Evolutionary conservation across 2,797 vertebrate species (phyloP), one percentile per base, ranked within the genome.

Genomic region (Platyrinchus mystaceus): DNA sequence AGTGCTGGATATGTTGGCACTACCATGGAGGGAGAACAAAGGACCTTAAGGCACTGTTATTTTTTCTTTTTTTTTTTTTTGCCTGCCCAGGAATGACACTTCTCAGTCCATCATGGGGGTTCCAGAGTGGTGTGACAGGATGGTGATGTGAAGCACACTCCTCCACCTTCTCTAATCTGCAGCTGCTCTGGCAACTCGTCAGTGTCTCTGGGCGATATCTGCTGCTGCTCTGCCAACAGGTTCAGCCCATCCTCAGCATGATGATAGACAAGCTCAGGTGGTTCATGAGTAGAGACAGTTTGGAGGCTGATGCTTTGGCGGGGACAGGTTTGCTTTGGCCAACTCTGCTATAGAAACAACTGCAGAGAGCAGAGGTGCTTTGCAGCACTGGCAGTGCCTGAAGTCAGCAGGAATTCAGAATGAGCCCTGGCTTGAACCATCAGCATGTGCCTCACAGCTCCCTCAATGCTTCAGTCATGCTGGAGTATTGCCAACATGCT

Each of bases 381-480:
- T 63, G 58, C 59, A 49, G 47, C 41, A 44, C 23, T 94, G 94
- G 71, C 76, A 94, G 56, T 63, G 82, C 75, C 94, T 87, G 78
- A 89, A 91, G 58, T 44, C 56, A 85, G 44, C 64, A 89, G 75
- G 71, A 89, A 93, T 75, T 89, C 41, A 60, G 71, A 91, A 91
- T 87, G 37, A 93, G 82, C 89, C 68, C 71, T 60, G 69, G 83
- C 89, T 84, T 77, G 87, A 96, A 50, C 60, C 70, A 44, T 67
- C 66, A 76, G 36, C 9, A 2, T n/a, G 44, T 89, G 58, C 87
- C 89, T 91, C 71, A 60, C 36, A 56, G 58, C 43, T 87, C 79
- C 68, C 60, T 81, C 6, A 4, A 64, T 67, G 56, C 46, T 82
- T 74, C 77, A 81, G 58, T 81, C 10, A 1, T 66, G 52, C 68